Percentiles rank a stretch among this genome's conserved stretches.
These are phyloP conservation scores for Diachasmimorpha longicaudata DNA, from an alignment of 1,140 invertebrate genomes.

Conservation along the genomic window DNA sequence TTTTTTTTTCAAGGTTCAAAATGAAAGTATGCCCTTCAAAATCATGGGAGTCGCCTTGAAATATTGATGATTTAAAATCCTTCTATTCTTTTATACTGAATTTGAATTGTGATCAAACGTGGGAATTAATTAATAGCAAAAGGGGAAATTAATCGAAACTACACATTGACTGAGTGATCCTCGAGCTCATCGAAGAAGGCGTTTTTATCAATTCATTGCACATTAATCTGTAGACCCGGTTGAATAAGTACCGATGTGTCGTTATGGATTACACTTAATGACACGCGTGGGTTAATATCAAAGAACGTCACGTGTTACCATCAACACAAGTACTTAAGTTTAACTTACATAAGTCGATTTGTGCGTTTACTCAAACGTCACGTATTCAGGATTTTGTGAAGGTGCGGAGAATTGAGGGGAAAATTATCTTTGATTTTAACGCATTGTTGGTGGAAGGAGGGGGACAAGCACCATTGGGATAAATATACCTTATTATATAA, in stretches of 20 bases:
- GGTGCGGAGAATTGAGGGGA: neutral
- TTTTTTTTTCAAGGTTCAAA: too few species aligned
- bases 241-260: constrained; percentile 5
- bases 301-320: neutral
- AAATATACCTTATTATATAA: constrained; percentile 49
- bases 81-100: too few species aligned
- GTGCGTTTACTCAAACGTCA: neutral
- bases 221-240: neutral
- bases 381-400: neutral
- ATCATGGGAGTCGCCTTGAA: too few species aligned
- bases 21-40: too few species aligned
- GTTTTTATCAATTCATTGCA: neutral
- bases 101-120: too few species aligned
- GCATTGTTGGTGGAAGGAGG: neutral
- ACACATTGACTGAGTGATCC: neutral
- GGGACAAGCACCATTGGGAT: constrained; percentile 26
- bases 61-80: too few species aligned
- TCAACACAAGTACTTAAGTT: neutral
- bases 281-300: neutral
- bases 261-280: neutral
- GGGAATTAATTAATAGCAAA: neutral
- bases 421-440: neutral
- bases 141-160: neutral
- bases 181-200: neutral
- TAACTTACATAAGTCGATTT: neutral